phyloP scores from a whole-genome alignment of 2,797 vertebrate species.

The Chelon labrosus region DNA sequence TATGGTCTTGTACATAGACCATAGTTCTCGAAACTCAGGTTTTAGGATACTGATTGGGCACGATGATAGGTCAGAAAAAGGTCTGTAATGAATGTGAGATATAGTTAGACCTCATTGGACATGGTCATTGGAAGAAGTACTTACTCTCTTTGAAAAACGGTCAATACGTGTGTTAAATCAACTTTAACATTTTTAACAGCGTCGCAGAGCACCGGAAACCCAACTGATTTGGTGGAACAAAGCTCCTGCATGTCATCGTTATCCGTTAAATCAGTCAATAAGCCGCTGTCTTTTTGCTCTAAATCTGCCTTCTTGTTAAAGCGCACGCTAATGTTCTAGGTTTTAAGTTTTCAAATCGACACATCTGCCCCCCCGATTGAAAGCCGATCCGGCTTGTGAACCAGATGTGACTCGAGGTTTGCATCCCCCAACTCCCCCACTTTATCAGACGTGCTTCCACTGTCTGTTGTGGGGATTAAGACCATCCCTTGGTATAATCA shows the following conservation, averaged over 20 bases:
- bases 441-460: conserved; percentile 42
- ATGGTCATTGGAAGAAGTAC: too few relatives aligned
- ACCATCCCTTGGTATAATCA: conserved; percentile 54
- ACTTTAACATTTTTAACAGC: neutral
- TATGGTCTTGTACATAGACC: too few relatives aligned
- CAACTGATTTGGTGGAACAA: neutral
- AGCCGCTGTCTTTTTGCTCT: conserved; percentile 2
- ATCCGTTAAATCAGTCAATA: conserved; percentile 22
- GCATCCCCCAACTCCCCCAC: conserved; percentile 42
- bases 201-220: neutral
- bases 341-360: conserved; percentile 16
- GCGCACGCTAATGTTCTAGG: neutral
- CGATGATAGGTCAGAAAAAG: too few relatives aligned
- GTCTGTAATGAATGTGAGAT: too few relatives aligned
- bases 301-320: neutral
- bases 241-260: neutral
- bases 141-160: too few relatives aligned
- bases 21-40: too few relatives aligned
- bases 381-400: conserved; percentile 31
- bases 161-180: neutral
- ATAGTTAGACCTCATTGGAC: too few relatives aligned
- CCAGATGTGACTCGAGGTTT: conserved; percentile 54
- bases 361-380: neutral
- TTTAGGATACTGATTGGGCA: too few relatives aligned
- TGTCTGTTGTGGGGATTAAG: conserved; percentile 55